Evolutionary conservation across 2,888 invertebrate genomes (phyloP), one percentile per base, ranked within the genome.

Genomic region (Plebejus argus): DNA sequence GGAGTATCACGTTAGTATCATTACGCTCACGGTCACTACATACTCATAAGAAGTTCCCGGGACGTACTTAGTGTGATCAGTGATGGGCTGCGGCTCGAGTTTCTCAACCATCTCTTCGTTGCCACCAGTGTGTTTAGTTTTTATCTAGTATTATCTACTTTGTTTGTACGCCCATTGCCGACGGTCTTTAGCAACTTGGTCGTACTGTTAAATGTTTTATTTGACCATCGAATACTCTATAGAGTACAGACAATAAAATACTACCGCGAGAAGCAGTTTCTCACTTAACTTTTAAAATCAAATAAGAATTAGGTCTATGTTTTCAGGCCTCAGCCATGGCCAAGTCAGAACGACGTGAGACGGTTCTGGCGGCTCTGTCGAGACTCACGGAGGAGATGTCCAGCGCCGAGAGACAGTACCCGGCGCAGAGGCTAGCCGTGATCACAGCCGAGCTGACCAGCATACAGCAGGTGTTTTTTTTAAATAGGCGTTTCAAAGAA

Each of bases 71-170:
- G n/a, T n/a, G n/a, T n/a, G n/a, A n/a, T n/a, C n/a, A n/a, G 72
- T 53, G 23, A 93, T 93, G 93, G 93, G 93, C 81, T 92, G 93
- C 80, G 85, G 89, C 83, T 84, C 87, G 78, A 91, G 92, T 82
- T 84, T 89, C 35, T 86, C 86, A 75, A 86, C 86, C 53, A 86
- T 83, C 56, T 83, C 85, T 53, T 79, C 84, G 45, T 82, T 82
- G 28, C 81, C 85, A 23, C 76, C 82, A 66, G 90, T 91, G 78
- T 86, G 90, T 84, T 75, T 72, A 20, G 8, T 20, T 58, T 58
- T 20, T 8, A 58, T 39, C 8, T 39, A 39, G 39, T 39, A 39
- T 10, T 39, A 39, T 10, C 7, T 45, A 45, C 0, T 10, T 45
- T 10, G 10, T 45, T 10, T 45, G 3, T 45, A 10, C 39, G 10